Conservation (phyloP, 1,140 invertebrate genomes). For the Ooceraea biroi region DNA sequence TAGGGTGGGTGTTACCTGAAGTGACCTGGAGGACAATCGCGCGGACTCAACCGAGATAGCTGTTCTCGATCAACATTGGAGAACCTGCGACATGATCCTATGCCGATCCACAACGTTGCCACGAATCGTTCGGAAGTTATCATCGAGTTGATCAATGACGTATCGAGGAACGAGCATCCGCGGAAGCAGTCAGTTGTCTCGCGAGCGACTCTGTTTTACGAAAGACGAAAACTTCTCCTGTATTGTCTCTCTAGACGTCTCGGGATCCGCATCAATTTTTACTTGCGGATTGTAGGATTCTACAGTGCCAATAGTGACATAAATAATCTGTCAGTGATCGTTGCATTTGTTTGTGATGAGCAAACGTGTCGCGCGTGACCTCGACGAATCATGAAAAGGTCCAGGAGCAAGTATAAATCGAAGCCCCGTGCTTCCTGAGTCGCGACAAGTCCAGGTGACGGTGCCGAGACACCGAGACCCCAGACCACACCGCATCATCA, state of each 20-base stretch:
- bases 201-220: not conserved
- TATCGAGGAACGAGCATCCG: slow-evolving; percentile 13
- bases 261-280: not conserved
- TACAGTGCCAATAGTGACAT: slow-evolving; percentile 62
- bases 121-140: slow-evolving; percentile 21
- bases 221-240: not conserved
- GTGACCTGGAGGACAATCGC: slow-evolving; percentile 65
- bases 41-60: slow-evolving; percentile 45
- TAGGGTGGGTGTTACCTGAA: slow-evolving; percentile 55
- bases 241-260: not conserved
- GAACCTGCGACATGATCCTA: slow-evolving; percentile 12
- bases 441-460: slow-evolving; percentile 16
- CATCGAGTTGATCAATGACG: slow-evolving; percentile 38
- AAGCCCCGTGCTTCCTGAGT: slow-evolving; percentile 60
- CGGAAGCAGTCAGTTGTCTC: not conserved
- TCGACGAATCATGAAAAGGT: slow-evolving; percentile 65
- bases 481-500: not conserved
- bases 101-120: slow-evolving; percentile 14
- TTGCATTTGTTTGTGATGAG: slow-evolving; percentile 33
- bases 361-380: slow-evolving; percentile 8
- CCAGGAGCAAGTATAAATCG: slow-evolving; percentile 72
- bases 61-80: slow-evolving; percentile 22
- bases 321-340: slow-evolving; percentile 43
- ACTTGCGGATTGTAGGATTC: not conserved
- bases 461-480: slow-evolving; percentile 38